Evolutionary conservation across 53 echinoderm and acorn worm genomes (phyloP).

Genomic region (Echinarachnius parma): DNA sequence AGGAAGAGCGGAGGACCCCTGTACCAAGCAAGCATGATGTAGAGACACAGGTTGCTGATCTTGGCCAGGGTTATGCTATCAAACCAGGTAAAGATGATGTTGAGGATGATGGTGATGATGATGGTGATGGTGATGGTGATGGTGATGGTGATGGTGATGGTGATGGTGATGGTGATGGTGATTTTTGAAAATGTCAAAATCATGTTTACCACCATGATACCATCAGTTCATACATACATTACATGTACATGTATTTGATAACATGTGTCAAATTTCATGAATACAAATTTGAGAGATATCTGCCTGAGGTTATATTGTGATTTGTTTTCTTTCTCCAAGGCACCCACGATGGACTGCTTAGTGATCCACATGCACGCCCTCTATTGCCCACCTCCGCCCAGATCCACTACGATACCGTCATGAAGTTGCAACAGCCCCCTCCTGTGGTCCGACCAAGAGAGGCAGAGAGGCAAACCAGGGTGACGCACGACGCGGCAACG

Average conservation of each 20-base stretch:
- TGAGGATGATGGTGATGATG: neutral
- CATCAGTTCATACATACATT: no score
- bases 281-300: no score
- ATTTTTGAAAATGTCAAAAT: no score
- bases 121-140: slow-evolving; percentile 2
- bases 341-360: slow-evolving; percentile 58
- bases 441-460: slow-evolving; percentile 36
- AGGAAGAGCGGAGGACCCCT: no score
- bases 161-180: slow-evolving; percentile 1
- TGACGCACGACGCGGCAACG: slow-evolving; percentile 50
- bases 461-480: slow-evolving; percentile 9
- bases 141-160: neutral
- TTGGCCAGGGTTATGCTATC: slow-evolving; percentile 33
- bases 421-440: slow-evolving; percentile 56
- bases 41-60: slow-evolving; percentile 36
- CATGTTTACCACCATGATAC: no score
- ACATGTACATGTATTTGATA: no score
- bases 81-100: slow-evolving; percentile 29
- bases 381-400: slow-evolving; percentile 69
- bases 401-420: slow-evolving; percentile 69
- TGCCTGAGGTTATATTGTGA: no score
- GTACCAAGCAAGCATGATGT: slow-evolving; percentile 14
- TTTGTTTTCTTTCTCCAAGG: slow-evolving; percentile 45
- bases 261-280: no score
- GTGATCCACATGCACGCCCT: slow-evolving; percentile 49